These are phyloP conservation scores for Xiphydria camelus DNA, from an alignment of 2,888 invertebrate species.

Conservation along the genomic window DNA sequence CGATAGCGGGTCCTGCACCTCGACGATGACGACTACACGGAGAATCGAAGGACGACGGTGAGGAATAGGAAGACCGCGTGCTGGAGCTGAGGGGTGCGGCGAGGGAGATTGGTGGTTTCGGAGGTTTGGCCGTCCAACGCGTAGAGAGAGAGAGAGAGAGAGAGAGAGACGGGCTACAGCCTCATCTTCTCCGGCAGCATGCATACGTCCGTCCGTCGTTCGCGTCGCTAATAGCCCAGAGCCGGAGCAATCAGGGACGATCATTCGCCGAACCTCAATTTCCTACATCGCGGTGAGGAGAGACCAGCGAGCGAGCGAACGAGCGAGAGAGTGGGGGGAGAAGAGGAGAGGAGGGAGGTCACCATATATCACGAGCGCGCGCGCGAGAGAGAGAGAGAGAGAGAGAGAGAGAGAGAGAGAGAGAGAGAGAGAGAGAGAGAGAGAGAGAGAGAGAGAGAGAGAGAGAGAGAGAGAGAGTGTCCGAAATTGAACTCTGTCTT, in stretches of 20 bases:
- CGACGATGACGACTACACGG: neutral
- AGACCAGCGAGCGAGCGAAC: too few relatives aligned
- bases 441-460: too few relatives aligned
- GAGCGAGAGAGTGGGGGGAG: too few relatives aligned
- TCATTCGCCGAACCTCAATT: slow-evolving; percentile 30
- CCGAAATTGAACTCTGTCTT: slow-evolving; percentile 53
- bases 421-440: too few relatives aligned
- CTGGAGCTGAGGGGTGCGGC: slow-evolving; percentile 3
- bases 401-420: too few relatives aligned
- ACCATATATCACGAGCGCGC: too few relatives aligned
- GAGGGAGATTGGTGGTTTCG: neutral
- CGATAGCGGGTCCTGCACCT: slow-evolving; percentile 15
- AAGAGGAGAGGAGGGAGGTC: too few relatives aligned
- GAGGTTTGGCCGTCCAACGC: too few relatives aligned
- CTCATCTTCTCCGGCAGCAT: neutral
- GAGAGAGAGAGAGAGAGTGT: slow-evolving; percentile 17
- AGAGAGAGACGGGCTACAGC: neutral
- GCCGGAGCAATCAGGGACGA: slow-evolving; percentile 5
- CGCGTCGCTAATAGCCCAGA: slow-evolving; percentile 3
- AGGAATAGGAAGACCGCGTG: neutral
- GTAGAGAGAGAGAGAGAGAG: neutral
- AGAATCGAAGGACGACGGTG: neutral
- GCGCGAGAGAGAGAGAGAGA: too few relatives aligned
- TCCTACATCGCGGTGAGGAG: slow-evolving; percentile 36
- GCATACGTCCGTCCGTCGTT: slow-evolving; percentile 6